Evolutionary conservation across 2,797 vertebrate species (phyloP), one percentile per base, ranked within the genome.

Genomic region (Vireo griseus): DNA sequence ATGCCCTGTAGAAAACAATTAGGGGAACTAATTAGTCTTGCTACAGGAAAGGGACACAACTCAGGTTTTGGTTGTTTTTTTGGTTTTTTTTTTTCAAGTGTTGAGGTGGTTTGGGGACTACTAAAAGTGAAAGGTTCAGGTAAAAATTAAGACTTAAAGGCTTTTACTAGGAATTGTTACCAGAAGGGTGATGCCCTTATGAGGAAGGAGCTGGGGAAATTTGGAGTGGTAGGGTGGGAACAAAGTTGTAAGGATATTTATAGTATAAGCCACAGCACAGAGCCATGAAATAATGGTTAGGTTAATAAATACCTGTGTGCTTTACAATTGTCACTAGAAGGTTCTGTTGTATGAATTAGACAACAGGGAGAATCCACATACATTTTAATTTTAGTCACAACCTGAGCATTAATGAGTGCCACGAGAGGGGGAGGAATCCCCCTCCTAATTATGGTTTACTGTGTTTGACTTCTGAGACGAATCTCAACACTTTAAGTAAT

Each of bases 1-100:
- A 40, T 65, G 47, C 31, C 24, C 6, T 33, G 12, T 50, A 74
- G 55, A 52, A 81, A 69, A 62, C 68, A 75, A 81, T 81, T 44
- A 84, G 48, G 65, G 81, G 42, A 88, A 9, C 16, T 54, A 72
- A 77, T 28, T 14, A 37, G 31, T 51, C 20, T 45, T 69, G 35
- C 58, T 72, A 37, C n/a, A 28, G 51, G 6, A 65, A 58, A 45
- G 54, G 55, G 22, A 33, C 35, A 37, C 20, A 35, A 18, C 33
- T 40, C 0, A 1, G 3, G 12, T 5, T n/a, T 66, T 26, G 6
- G 17, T 42, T 42, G 8, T 44, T 5, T n/a, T 67, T 42, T 42
- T 22, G 13, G 6, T 31, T 19, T 33, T 1, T 18, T 71, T 66
- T 83, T 44, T 42, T 5, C 19, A 48, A 29, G 21, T 28, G 7